Evolutionary conservation across 2,113 vertebrate species (phyloP), one percentile per base, ranked within the genome.

Genomic region (Paedocypris sp.): DNA sequence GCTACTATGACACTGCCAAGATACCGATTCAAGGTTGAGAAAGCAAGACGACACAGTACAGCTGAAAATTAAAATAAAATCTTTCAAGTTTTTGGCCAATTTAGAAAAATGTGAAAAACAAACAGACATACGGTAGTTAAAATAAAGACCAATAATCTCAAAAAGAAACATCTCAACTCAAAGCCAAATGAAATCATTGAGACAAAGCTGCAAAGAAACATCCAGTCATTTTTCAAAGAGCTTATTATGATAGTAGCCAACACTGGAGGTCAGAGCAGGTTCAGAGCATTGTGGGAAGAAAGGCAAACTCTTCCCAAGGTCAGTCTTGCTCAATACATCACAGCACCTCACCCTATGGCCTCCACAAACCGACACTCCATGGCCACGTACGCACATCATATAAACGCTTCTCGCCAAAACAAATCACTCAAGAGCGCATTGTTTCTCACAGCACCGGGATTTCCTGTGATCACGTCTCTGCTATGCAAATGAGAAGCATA

Each of bases 241-340:
- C 35, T 66, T 32, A 46, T 69, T 72, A 62, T 16, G 69, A 54
- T 9, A 45, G 70, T 70, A 66, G 32, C 13, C 32, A 66, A 54
- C 54, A 42, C 16, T 43, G 43, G 31, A n/a, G 19, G 36, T 20
- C 31, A 39, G 31, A 32, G 6, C 26, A 43, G 47, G 39, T 38
- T 29, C 39, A 36, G n/a, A 9, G 16, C 56, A 26, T 12, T 38
- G 35, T 42, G 19, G 20, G 63, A 58, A 47, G 46, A 63, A 25
- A n/a, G 13, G 19, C 16, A 59, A 53, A 39, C 38, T 39, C 51
- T 59, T 67, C 9, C 49, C 49, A 68, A 71, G 68, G 72, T 71
- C 48, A 62, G 16, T 13, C 33, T 16, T 5, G 35, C 35, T 52
- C 45, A 49, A 71, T 66, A 66, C 58, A 54, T 70, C 65, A 70